These are phyloP conservation scores for Ladona fulva DNA, from an alignment of 1,140 invertebrate species.

Conservation along the genomic window DNA sequence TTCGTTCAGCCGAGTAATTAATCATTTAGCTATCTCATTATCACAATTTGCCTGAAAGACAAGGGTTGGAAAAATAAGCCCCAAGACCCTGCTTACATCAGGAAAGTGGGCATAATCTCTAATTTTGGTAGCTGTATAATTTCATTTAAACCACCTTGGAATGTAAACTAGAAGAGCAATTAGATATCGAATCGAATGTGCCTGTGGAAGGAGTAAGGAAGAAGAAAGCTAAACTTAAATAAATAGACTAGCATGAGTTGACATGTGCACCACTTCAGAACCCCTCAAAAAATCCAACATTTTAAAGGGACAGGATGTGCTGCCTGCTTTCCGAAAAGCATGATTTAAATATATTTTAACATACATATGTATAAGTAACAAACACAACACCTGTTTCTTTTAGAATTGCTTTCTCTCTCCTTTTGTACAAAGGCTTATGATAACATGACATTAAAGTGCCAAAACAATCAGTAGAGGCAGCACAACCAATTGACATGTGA, in stretches of 20 bases:
- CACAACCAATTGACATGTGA: not conserved
- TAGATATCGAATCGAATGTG: not conserved
- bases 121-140: not conserved
- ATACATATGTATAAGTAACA: constrained; percentile 12
- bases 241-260: constrained; percentile 9
- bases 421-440: constrained; percentile 7
- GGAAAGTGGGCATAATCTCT: not conserved
- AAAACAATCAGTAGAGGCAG: constrained; percentile 6
- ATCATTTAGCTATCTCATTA: not conserved
- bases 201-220: constrained; percentile 3
- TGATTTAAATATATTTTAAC: constrained; percentile 9
- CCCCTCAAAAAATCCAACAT: not conserved
- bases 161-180: constrained; percentile 2
- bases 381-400: constrained; percentile 16
- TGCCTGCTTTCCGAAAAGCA: not conserved
- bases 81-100: not conserved
- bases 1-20: not conserved
- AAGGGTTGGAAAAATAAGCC: constrained; percentile 5
- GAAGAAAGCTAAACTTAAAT: constrained; percentile 7
- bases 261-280: not conserved
- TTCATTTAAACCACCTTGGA: not conserved
- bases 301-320: not conserved
- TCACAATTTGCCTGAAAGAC: constrained; percentile 9
- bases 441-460: not conserved
- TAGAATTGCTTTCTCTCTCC: constrained; percentile 12